Evolutionary conservation across 1,140 invertebrate species (phyloP).

Genomic region (Musca vetustissima): DNA sequence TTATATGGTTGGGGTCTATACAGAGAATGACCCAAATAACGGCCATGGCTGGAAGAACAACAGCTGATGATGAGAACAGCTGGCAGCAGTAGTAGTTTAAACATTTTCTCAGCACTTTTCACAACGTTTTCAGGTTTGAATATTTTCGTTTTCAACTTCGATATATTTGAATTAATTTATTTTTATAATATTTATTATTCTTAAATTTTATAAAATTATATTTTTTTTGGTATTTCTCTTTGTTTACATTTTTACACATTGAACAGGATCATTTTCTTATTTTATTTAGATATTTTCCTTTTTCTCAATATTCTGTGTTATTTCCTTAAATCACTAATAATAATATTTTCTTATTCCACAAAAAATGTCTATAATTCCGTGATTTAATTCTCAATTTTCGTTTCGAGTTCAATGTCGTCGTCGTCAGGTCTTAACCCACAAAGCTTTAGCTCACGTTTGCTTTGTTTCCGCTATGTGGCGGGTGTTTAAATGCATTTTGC

Average conservation of each 20-base stretch:
- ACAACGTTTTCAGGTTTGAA: too few relatives aligned
- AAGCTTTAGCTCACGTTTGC: slow-evolving; percentile 5
- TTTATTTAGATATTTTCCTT: neutral
- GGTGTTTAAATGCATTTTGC: slow-evolving; percentile 29
- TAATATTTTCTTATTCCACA: slow-evolving; percentile 3
- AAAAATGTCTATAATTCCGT: neutral
- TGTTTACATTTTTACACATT: too few relatives aligned
- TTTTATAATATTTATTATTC: too few relatives aligned
- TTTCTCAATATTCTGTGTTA: neutral
- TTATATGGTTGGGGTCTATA: neutral
- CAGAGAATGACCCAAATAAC: neutral
- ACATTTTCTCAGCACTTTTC: too few relatives aligned
- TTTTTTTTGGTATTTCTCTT: too few relatives aligned
- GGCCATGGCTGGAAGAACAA: too few relatives aligned
- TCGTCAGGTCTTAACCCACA: slow-evolving; percentile 9
- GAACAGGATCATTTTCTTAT: neutral
- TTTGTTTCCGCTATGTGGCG: slow-evolving; percentile 6
- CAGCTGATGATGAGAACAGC: too few relatives aligned
- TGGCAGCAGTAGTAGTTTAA: too few relatives aligned
- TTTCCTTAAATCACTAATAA: neutral
- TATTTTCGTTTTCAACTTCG: too few relatives aligned
- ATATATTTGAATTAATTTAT: too few relatives aligned
- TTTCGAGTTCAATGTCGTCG: neutral
- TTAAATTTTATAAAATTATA: too few relatives aligned
- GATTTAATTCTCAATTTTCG: neutral